Conservation (phyloP, 2,797 vertebrate genomes). For the Labeo calbasu region DNA sequence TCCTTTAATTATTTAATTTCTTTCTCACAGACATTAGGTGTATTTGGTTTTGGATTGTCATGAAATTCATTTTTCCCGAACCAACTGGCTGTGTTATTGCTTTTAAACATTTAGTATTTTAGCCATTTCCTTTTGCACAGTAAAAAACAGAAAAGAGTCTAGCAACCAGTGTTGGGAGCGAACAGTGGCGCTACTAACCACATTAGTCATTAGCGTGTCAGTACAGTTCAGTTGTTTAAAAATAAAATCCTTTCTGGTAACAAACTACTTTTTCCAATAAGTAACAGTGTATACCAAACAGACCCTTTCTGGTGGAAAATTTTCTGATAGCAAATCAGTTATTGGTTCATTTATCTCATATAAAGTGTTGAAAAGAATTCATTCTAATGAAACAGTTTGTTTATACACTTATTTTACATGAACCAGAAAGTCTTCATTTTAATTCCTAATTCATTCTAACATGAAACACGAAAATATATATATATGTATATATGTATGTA, state of each 20-base stretch:
- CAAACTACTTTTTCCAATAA: neutral
- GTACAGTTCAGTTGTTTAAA: neutral
- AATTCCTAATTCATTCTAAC: neutral
- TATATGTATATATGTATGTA: too few species aligned
- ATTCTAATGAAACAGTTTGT: too few species aligned
- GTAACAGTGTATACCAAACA: neutral
- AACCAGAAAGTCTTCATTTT: neutral
- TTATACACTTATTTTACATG: too few species aligned
- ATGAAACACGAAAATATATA: too few species aligned
- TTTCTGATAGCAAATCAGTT: neutral
- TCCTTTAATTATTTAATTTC: neutral
- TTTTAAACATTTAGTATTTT: neutral
- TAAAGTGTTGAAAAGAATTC: neutral
- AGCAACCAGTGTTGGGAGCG: neutral
- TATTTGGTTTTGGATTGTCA: conserved; percentile 13
- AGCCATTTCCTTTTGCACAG: neutral
- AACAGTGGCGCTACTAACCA: neutral
- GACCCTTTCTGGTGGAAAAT: neutral
- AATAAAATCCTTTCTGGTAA: neutral
- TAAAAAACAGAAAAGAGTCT: neutral
- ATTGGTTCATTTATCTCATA: neutral
- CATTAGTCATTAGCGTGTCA: neutral
- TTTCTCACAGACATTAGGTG: neutral
- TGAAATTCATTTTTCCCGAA: neutral
- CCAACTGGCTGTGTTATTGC: neutral